phyloP scores from a whole-genome alignment of 2,113 vertebrate species.

The Emydura subglobosa region DNA sequence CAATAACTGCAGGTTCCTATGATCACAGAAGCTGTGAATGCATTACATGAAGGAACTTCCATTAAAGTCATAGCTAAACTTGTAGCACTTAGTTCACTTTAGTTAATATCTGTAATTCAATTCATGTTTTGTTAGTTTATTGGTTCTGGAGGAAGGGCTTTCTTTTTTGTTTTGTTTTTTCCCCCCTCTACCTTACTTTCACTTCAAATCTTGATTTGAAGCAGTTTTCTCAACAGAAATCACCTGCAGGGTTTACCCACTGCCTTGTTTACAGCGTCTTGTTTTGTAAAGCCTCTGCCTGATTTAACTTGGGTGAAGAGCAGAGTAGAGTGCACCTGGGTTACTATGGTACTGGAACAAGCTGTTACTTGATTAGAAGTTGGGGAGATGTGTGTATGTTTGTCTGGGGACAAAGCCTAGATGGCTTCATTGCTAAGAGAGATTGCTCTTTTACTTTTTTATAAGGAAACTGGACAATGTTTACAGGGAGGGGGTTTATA shows the following conservation, averaged over 20 bases:
- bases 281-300: neutral
- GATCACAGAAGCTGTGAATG: neutral
- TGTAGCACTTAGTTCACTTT: neutral
- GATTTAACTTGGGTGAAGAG: neutral
- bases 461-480: accelerated
- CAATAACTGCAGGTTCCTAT: neutral
- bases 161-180: neutral
- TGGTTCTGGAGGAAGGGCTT: neutral
- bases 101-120: neutral
- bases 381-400: neutral
- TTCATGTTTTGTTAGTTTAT: neutral
- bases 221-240: neutral
- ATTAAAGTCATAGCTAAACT: neutral
- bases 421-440: neutral
- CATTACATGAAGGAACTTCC: neutral
- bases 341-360: neutral
- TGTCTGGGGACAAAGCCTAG: neutral
- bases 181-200: neutral
- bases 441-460: neutral
- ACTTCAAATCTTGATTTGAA: neutral
- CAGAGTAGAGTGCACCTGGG: neutral
- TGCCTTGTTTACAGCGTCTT: neutral
- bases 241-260: neutral
- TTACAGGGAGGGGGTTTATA: neutral
- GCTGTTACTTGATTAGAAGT: neutral